Percentiles rank a stretch among this genome's conserved stretches.
These are phyloP conservation scores for Lamprologus ornatipinnis DNA, from an alignment of 2,113 vertebrate species.

Conservation along the genomic window DNA sequence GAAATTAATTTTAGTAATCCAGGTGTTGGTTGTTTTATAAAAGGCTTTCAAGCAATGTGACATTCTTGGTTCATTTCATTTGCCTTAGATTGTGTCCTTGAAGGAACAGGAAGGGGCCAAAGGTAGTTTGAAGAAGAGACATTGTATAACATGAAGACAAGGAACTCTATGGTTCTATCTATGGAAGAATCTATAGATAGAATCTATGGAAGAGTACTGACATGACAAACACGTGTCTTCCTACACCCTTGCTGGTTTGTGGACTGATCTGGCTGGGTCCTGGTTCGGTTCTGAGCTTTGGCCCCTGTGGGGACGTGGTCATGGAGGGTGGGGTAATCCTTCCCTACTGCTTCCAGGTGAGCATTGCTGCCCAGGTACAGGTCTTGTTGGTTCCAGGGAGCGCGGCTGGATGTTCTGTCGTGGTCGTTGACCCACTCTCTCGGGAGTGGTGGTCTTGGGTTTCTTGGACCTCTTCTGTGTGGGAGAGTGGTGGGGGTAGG, in stretches of 20 bases:
- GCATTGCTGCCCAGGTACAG: not conserved
- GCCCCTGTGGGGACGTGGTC: not conserved
- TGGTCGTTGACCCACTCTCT: not conserved
- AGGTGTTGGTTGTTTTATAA: not conserved
- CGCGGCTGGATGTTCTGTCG: fast-evolving
- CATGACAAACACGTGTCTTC: not conserved
- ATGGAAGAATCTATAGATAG: too few species aligned
- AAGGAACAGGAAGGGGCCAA: not conserved
- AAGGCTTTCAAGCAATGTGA: not conserved
- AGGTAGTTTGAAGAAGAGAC: fast-evolving
- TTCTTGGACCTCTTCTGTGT: not conserved
- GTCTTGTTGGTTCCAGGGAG: not conserved
- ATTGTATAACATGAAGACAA: not conserved
- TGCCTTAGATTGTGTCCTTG: not conserved
- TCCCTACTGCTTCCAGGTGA: not conserved
- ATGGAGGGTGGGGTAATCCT: not conserved
- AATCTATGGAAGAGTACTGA: not conserved
- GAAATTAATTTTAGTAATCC: not conserved
- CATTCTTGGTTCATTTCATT: not conserved
- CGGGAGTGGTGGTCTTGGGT: not conserved
- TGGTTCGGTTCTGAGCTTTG: not conserved
- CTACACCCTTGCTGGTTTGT: not conserved
- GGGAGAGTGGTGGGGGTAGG: not conserved
- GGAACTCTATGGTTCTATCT: not conserved
- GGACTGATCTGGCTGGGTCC: not conserved